Conservation (phyloP, 2,888 invertebrate genomes). For the Acrobasis suavella region DNA sequence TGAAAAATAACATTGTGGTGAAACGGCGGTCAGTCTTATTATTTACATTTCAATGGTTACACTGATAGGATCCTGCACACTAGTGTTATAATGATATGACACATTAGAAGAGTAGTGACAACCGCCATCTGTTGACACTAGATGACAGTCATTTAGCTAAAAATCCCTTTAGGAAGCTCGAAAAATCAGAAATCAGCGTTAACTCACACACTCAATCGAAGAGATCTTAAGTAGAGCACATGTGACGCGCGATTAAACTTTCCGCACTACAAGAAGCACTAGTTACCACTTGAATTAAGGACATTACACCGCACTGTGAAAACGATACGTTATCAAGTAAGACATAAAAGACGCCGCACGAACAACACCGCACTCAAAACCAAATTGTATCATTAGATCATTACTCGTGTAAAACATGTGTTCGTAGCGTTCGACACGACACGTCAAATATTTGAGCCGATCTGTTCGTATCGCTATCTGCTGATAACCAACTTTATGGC, state of each 20-base stretch:
- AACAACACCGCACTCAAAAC: conserved; percentile 38
- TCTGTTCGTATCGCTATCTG: conserved; percentile 55
- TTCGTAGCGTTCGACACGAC: conserved; percentile 43
- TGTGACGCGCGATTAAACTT: background rate
- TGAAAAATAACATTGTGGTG: too few species aligned
- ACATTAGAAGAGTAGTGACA: too few species aligned
- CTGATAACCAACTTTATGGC: conserved; percentile 54
- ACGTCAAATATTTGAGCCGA: conserved; percentile 60
- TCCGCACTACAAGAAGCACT: conserved; percentile 5
- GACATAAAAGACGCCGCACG: conserved; percentile 33
- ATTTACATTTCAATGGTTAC: too few species aligned
- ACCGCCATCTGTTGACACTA: too few species aligned
- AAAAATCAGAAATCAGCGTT: too few species aligned
- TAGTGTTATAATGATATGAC: too few species aligned
- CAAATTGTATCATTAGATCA: conserved; percentile 40
- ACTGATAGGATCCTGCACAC: too few species aligned
- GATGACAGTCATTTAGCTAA: too few species aligned
- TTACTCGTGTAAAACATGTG: conserved; percentile 61
- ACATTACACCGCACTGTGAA: conserved; percentile 23
- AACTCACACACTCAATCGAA: background rate
- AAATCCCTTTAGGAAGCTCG: too few species aligned
- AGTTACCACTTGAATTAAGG: conserved; percentile 20
- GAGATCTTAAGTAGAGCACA: background rate
- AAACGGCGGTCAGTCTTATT: too few species aligned
- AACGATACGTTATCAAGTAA: conserved; percentile 29